Percentiles rank a stretch among this genome's conserved stretches.
These are phyloP conservation scores for Netelia inedita DNA, from an alignment of 2,888 invertebrate species.

Conservation along the genomic window DNA sequence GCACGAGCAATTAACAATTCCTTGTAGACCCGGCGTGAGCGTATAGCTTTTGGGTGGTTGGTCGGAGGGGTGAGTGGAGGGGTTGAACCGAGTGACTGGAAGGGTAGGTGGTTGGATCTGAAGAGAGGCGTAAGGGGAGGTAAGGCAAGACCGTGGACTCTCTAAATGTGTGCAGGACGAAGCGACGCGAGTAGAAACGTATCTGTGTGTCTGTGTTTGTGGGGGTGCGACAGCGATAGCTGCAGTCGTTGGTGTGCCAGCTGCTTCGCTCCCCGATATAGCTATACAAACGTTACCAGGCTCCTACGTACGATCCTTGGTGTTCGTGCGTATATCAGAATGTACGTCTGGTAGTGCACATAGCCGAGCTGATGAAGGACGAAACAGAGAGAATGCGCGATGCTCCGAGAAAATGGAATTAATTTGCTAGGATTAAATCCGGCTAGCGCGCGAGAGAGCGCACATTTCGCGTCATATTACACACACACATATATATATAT, in stretches of 20 bases:
- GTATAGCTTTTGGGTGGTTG: slow-evolving; percentile 79
- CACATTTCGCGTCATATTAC: slow-evolving; percentile 14
- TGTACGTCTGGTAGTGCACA: slow-evolving; percentile 70
- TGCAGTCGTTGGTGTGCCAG: not conserved
- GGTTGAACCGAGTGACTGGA: slow-evolving; percentile 51
- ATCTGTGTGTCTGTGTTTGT: slow-evolving; percentile 16
- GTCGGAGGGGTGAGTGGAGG: slow-evolving; percentile 67
- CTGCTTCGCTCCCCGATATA: not conserved
- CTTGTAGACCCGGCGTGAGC: slow-evolving; percentile 81
- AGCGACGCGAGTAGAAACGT: slow-evolving; percentile 67
- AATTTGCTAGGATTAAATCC: slow-evolving; percentile 85
- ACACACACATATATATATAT: slow-evolving; percentile 2
- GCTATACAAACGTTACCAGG: not conserved
- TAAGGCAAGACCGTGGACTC: slow-evolving; percentile 50
- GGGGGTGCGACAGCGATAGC: not conserved
- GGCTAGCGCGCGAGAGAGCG: slow-evolving; percentile 74
- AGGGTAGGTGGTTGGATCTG: slow-evolving; percentile 45
- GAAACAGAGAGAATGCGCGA: slow-evolving; percentile 84
- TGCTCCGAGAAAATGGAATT: slow-evolving; percentile 84
- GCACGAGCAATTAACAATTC: slow-evolving; percentile 85
- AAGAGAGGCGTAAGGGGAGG: slow-evolving; percentile 29
- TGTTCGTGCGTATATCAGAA: slow-evolving; percentile 17
- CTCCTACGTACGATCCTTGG: not conserved
- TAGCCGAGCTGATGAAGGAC: slow-evolving; percentile 84
- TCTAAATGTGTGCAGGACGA: slow-evolving; percentile 24